phyloP scores from a whole-genome alignment of 2,113 vertebrate genomes.

The Scortum barcoo region DNA sequence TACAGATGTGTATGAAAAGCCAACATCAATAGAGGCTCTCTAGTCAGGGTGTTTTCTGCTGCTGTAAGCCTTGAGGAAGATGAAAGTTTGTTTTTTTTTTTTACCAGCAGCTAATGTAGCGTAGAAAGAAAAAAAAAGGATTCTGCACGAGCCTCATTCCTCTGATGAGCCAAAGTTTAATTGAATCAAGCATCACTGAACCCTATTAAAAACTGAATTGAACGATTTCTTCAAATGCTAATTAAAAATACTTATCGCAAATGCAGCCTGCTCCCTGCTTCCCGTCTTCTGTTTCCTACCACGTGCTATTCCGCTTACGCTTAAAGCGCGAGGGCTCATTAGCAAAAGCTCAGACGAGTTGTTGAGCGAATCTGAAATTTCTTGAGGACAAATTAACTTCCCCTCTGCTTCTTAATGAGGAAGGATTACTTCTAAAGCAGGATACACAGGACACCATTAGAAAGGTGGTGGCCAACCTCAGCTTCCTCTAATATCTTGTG shows the following conservation, averaged over 20 bases:
- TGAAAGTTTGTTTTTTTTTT: background rate
- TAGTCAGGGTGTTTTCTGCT: background rate
- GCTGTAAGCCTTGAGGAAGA: background rate
- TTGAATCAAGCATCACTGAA: slow-evolving; percentile 49
- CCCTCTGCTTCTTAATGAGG: background rate
- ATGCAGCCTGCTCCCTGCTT: slow-evolving; percentile 11
- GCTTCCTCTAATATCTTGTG: background rate
- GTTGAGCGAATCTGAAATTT: background rate
- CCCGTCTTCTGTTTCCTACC: background rate
- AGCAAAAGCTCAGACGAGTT: background rate
- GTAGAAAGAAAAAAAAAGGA: background rate
- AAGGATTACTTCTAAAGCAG: too few relatives aligned
- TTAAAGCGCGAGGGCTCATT: slow-evolving; percentile 33
- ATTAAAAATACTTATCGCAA: slow-evolving; percentile 40
- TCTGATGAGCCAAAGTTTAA: background rate
- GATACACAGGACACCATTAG: background rate
- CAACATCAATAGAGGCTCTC: background rate
- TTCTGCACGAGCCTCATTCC: background rate
- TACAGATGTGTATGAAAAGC: background rate
- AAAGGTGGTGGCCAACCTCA: background rate
- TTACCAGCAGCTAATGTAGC: background rate
- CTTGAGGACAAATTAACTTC: background rate
- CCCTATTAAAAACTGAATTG: slow-evolving; percentile 15
- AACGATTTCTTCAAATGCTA: slow-evolving; percentile 56
- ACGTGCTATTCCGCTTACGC: background rate